Evolutionary conservation across 53 echinoderm and acorn worm genomes (phyloP).

Genomic region (Holothuria leucospilota): DNA sequence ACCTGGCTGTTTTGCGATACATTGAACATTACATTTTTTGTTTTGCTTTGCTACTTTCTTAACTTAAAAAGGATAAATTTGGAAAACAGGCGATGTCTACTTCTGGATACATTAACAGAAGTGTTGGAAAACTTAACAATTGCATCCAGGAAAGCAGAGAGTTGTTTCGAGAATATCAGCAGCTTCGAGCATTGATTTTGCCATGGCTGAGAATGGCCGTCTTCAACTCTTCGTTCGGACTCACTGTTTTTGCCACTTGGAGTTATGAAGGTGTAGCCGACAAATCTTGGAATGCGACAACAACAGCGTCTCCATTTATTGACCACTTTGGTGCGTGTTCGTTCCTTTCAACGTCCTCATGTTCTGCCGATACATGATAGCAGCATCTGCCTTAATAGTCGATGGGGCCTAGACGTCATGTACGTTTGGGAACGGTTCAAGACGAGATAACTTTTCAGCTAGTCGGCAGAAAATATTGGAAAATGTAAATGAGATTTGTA

Average conservation of each 20-base stretch:
- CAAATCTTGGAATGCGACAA: not conserved
- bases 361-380: not conserved
- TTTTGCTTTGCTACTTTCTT: conserved; percentile 12
- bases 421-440: conserved; percentile 5
- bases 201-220: conserved; percentile 3
- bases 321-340: not conserved
- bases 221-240: conserved; percentile 22
- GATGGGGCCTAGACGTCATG: not conserved
- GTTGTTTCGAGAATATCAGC: conserved; percentile 20
- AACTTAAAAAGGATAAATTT: not conserved
- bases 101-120: not conserved
- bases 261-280: not conserved
- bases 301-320: not conserved
- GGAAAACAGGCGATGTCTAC: not conserved
- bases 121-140: not conserved
- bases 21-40: not conserved
- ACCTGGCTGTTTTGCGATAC: not conserved
- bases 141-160: not conserved
- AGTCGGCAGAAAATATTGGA: conserved; percentile 16
- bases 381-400: not conserved
- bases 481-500: not conserved
- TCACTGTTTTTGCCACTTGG: conserved; percentile 14
- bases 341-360: not conserved
- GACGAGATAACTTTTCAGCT: not conserved
- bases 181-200: not conserved